phyloP scores from a whole-genome alignment of 2,113 vertebrate species.

The Mola mola region DNA sequence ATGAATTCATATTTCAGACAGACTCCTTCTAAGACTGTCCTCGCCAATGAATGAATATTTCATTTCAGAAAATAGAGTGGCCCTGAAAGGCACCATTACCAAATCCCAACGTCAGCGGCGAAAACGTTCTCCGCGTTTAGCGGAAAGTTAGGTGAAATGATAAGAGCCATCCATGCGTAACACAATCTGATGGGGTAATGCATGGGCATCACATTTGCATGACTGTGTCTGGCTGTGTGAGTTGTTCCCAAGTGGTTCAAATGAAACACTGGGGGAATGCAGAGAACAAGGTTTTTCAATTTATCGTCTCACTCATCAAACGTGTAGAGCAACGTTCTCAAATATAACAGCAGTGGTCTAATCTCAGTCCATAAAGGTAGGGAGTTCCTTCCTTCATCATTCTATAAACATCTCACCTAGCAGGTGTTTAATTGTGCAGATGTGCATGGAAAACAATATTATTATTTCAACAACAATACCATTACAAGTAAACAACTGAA shows the following conservation, averaged over 20 bases:
- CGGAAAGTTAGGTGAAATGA: constrained; percentile 73
- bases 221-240: constrained; percentile 53
- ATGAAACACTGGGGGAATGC: constrained; percentile 38
- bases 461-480: too few relatives aligned
- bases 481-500: too few relatives aligned
- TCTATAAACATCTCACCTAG: neutral
- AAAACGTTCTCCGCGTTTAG: constrained; percentile 70
- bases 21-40: constrained; percentile 76
- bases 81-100: constrained; percentile 77
- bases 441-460: too few relatives aligned
- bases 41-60: constrained; percentile 79
- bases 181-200: constrained; percentile 72
- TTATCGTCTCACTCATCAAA: constrained; percentile 43
- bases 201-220: constrained; percentile 73
- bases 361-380: constrained; percentile 13
- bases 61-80: constrained; percentile 77
- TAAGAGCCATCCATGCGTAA: constrained; percentile 69
- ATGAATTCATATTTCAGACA: constrained; percentile 77
- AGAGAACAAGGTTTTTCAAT: constrained; percentile 49
- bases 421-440: too few relatives aligned
- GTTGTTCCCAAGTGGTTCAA: constrained; percentile 53
- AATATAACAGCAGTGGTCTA: constrained; percentile 18
- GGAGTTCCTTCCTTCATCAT: constrained; percentile 4
- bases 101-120: constrained; percentile 69
- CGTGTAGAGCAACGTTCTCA: neutral